Base-by-base conservation (phyloP, 2,113 vertebrate genomes). In the Solenodon paradoxus region DNA sequence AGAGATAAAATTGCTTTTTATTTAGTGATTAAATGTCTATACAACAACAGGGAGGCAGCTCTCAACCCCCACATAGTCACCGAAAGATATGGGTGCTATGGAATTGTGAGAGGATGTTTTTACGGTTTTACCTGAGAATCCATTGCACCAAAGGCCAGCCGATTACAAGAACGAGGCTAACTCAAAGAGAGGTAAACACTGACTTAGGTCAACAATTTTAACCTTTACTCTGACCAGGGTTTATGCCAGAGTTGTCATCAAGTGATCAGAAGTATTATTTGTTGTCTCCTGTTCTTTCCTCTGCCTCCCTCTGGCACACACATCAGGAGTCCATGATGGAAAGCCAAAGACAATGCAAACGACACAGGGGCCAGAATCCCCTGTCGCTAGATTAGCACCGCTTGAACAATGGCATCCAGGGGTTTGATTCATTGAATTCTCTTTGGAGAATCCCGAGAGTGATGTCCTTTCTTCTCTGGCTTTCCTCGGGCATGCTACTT, bases 201-300 rank as follows among this genome's bases (percentile, higher is more conserved):
- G 57, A 92, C 83, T 69, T 63, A 92, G 71, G 80, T 66, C 95
- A 96, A 94, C 69, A 30, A 66, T 68, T 95, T 95, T 94, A 92
- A 97, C 84, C 93, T 97, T 95, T 88, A 59, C 80, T 64, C 64
- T 1, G 20, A 20, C 61, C 75, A 95, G 94, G 80, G 84, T 93
- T 83, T n/a, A 12, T 28, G 84, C 95, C 96, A 95, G 61, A 6
- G 24, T 42, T 85, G 72, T 77, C 93, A 82, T 78, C 68, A 49
- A 82, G 55, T 28, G 66, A 55, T 68, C 87, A 57, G 88, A 95
- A 84, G 64, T 19, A 88, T 45, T 91, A 66, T 68, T 83, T 9
- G 0, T 49, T 85, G 5, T 75, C 30, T 83, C 59, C 91, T 68
- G 81, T 83, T 40, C 38, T 74, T 88, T 90, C 49, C 77, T 61